Evolutionary conservation across 2,113 vertebrate species (phyloP).

Genomic region (Polypterus bichir): DNA sequence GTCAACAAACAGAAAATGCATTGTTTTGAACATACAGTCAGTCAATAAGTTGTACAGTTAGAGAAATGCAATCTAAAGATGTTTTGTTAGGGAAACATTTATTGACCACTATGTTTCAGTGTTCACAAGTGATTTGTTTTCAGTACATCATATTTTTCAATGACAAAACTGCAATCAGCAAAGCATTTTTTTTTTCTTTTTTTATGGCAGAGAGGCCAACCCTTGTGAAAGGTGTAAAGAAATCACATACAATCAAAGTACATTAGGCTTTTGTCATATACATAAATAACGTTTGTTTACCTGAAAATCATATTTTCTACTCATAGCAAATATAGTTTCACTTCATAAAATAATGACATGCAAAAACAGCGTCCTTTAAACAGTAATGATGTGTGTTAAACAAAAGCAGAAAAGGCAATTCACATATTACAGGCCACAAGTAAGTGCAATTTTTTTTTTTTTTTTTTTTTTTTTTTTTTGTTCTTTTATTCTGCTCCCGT

Average conservation of each 20-base stretch:
- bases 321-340: too few relatives aligned
- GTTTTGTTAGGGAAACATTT: conserved; percentile 65
- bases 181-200: conserved; percentile 30
- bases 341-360: conserved; percentile 47
- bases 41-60: conserved; percentile 31
- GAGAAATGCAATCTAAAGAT: conserved; percentile 68
- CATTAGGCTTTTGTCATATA: too few relatives aligned
- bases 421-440: conserved; percentile 24
- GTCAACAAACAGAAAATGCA: conserved; percentile 35
- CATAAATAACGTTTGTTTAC: too few relatives aligned
- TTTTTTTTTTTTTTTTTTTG: conserved; percentile 19
- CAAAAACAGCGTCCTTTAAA: conserved; percentile 42
- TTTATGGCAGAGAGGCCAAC: too few relatives aligned
- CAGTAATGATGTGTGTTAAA: conserved; percentile 36
- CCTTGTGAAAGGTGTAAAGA: too few relatives aligned
- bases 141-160: conserved; percentile 56
- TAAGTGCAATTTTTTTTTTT: conserved; percentile 49
- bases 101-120: conserved; percentile 57
- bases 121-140: conserved; percentile 53
- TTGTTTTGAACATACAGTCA: conserved; percentile 46
- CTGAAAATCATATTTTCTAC: too few relatives aligned
- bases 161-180: conserved; percentile 40
- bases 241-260: too few relatives aligned
- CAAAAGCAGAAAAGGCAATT: conserved; percentile 50
- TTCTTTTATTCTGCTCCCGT: background rate